These are phyloP conservation scores for Bugulina stolonifera DNA, from an alignment of 2,888 invertebrate species.

Conservation along the genomic window DNA sequence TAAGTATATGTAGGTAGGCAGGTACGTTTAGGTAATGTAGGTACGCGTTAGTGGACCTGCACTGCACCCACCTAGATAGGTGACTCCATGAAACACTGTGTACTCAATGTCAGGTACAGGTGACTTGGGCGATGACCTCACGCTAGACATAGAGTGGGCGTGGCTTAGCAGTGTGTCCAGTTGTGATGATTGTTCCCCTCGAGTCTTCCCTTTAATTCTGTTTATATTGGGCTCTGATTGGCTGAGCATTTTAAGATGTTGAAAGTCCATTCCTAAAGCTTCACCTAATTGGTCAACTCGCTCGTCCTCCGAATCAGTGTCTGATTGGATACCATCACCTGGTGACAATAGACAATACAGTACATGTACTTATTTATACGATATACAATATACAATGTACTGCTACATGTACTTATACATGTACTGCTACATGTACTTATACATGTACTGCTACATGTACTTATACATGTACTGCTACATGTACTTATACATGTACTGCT, in stretches of 20 bases:
- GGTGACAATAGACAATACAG: too few relatives aligned
- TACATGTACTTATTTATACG: too few relatives aligned
- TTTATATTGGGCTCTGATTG: slow-evolving; percentile 21
- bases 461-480: too few relatives aligned
- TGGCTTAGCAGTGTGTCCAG: background rate
- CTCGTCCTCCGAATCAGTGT: background rate
- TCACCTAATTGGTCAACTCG: background rate
- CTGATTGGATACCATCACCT: too few relatives aligned
- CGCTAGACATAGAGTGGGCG: slow-evolving; percentile 18
- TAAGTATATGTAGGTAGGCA: too few relatives aligned
- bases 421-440: too few relatives aligned
- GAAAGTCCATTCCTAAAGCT: background rate
- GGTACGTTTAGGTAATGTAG: too few relatives aligned
- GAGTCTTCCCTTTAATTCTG: background rate
- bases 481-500: too few relatives aligned
- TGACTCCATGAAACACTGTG: slow-evolving; percentile 78
- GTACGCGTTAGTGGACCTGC: too few relatives aligned
- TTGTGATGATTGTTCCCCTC: background rate
- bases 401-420: too few relatives aligned
- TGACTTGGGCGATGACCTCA: background rate
- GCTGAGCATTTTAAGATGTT: background rate
- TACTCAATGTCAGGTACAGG: slow-evolving; percentile 36
- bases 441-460: too few relatives aligned
- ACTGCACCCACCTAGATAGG: slow-evolving; percentile 62
- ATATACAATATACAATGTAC: too few relatives aligned